phyloP scores from a whole-genome alignment of 2,113 vertebrate genomes.

The Falcunculus frontatus region DNA sequence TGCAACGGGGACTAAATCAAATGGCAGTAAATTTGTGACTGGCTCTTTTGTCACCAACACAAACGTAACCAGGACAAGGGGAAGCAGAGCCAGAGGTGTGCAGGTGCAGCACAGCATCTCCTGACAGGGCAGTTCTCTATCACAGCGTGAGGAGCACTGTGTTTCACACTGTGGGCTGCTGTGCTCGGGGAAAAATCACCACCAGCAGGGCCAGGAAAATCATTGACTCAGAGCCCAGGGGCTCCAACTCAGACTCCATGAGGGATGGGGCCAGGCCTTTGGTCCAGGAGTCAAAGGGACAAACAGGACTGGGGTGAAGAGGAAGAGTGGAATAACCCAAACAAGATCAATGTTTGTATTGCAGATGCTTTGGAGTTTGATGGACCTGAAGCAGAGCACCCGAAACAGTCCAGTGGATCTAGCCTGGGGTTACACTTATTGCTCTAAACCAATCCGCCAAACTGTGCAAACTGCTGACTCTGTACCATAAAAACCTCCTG shows the following conservation, averaged over 20 bases:
- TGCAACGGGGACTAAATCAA: not conserved
- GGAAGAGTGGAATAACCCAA: not conserved
- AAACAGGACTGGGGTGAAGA: not conserved
- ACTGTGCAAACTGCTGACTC: not conserved
- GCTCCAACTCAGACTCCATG: accelerated
- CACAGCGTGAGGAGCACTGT: accelerated
- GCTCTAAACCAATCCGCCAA: not conserved
- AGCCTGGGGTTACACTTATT: not conserved
- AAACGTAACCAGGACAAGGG: accelerated
- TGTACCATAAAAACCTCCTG: not conserved
- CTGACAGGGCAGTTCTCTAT: accelerated
- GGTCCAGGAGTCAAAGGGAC: not conserved
- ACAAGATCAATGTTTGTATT: not conserved
- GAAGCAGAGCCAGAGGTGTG: not conserved
- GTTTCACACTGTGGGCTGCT: accelerated
- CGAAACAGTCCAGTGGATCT: not conserved
- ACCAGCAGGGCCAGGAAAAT: not conserved
- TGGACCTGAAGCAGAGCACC: not conserved
- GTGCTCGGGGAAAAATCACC: not conserved
- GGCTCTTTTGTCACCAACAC: not conserved
- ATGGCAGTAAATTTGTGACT: not conserved
- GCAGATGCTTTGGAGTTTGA: not conserved
- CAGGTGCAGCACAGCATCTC: accelerated
- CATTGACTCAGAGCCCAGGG: not conserved
- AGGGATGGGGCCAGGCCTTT: not conserved